phyloP scores from a whole-genome alignment of 2,888 invertebrate genomes.

The Machimus atricapillus region DNA sequence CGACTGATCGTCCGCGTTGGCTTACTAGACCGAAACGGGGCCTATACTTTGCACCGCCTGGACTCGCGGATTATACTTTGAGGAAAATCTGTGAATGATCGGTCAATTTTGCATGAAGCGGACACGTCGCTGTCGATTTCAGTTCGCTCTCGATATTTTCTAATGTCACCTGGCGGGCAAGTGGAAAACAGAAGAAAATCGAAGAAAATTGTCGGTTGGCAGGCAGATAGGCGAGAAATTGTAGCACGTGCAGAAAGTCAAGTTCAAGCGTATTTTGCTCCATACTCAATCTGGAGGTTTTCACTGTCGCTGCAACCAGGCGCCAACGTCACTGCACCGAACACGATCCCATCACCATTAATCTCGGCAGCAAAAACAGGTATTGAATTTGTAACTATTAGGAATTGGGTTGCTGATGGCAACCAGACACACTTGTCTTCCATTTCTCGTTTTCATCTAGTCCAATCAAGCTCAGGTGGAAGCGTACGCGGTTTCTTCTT shows the following conservation, averaged over 20 bases:
- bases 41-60: neutral
- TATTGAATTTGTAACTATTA: neutral
- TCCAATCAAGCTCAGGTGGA: neutral
- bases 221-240: neutral
- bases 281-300: neutral
- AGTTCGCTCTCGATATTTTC: neutral
- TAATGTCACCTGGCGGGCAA: neutral
- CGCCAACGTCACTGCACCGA: neutral
- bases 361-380: neutral
- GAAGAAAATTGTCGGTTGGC: neutral
- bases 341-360: neutral
- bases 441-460: neutral
- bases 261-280: slow-evolving; percentile 10
- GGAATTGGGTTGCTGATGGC: neutral
- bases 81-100: slow-evolving; percentile 13
- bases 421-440: neutral
- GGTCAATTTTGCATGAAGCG: neutral
- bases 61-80: neutral
- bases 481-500: neutral
- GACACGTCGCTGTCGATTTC: neutral
- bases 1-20: neutral
- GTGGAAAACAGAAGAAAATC: slow-evolving; percentile 17
- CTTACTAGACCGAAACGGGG: slow-evolving; percentile 24
- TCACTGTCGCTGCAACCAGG: neutral
- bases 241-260: slow-evolving; percentile 29